Base-by-base conservation (phyloP, 2,888 invertebrate genomes). In the Xiphydria camelus region DNA sequence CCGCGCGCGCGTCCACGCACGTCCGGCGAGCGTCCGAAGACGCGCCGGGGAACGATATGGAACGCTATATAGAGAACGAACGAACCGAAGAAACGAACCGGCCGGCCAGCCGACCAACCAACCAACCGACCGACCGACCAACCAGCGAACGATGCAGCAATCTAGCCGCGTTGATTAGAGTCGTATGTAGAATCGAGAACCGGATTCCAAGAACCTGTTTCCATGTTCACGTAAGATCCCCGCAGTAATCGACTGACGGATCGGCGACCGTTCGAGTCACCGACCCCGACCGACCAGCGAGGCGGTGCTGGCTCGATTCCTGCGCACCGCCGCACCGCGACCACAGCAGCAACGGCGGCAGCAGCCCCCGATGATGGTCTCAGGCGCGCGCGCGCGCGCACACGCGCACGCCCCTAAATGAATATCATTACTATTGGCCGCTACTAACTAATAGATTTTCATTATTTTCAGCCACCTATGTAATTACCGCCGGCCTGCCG, bases 121-220 rank as follows among this genome's bases (percentile, higher is more conserved):
- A 46, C 43, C 39, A 38, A 41, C 34, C 35, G 20, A 36, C 45
- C 47, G 46, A 47, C 53, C 49, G 14, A 25, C 38, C 32, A 34
- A 41, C 21, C 12, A 31, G 21, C 32, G 42, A 53, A 60, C 69
- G 72, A 71, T 70, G 73, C 74, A 71, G 73, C 73, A 75, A 75
- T 75, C 73, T 74, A 73, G 68, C 73, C 68, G 71, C 73, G 74
- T 74, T 75, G 75, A 74, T 74, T 73, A 74, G 75, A 73, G 74
- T 72, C 72, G 73, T 73, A 75, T 75, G 74, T 75, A 75, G 74
- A 74, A 75, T 74, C 70, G 68, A 75, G 70, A 75, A 75, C 75
- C 75, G 74, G 75, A 75, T 75, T 75, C 73, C 75, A 66, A 75
- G 73, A 73, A 75, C 75, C 75, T 73, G 73, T 74, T 75, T 75